Base-by-base conservation (phyloP, 1,140 invertebrate species). In the Bradynema listronoti region DNA sequence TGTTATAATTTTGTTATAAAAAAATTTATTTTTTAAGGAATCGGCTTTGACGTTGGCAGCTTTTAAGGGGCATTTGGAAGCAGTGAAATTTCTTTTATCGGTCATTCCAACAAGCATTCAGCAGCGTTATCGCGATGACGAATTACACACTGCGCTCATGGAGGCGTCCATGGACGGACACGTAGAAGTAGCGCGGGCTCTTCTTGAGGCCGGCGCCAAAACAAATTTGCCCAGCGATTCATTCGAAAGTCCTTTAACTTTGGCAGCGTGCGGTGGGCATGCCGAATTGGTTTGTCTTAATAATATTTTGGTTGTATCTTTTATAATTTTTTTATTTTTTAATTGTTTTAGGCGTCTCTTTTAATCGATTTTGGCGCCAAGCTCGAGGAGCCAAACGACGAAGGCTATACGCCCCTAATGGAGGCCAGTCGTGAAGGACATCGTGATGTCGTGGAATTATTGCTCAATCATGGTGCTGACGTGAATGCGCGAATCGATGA, bases 131-230 rank as follows among this genome's bases (percentile, higher is more conserved):
- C 94, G 83, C 94, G 59, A 92, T 0, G 92, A 98, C 80, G 94
- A 98, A 82, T 95, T 98, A 91, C 93, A 98, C 80, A 97, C 93
- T 1, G 93, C 94, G 25, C 81, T 99, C 1, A 97, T 98, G 92
- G 94, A 99, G 81, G 93, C 94, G 24, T 94, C 91, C 30, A 98
- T 98, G 93, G 94, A 98, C 82, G 94, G 94, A 1, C 93, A 99
- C 80, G 77, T 81, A 14, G 81, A 83, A 59, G 81, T 83, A 16
- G 82, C 82, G 5, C 71, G 50, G 41, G 50, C 50, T 22, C 36
- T 63, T n/a, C 69, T 83, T 0, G 79, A 82, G 61, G 79, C 77
- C 65, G 82, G 82, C 86, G 93, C 94, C 36, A 91, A 96, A 83
- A 87, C 88, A 68, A 97, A 96, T 81, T 95, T 98, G 91, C 91